Base-by-base conservation (phyloP, 2,113 vertebrate genomes). In the Lagopus muta region DNA sequence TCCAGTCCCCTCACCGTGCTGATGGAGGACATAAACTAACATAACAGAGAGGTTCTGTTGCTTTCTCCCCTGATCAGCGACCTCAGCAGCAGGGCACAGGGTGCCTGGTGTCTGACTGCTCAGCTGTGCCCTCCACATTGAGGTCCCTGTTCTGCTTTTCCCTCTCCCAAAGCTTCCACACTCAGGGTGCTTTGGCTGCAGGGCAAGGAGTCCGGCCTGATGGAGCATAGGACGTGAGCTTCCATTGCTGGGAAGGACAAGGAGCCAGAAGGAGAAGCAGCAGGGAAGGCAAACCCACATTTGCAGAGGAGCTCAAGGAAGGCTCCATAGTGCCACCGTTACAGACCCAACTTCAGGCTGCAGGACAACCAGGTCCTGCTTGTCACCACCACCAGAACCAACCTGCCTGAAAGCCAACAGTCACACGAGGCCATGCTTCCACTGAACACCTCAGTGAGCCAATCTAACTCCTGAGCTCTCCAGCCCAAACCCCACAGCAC, bases 361-460 rank as follows among this genome's bases (percentile, higher is more conserved):
- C 61, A 42, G 65, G 34, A 40, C 47, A 75, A 21, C 1, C 11
- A 72, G 30, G 43, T 12, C 32, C 30, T 7, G 2, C 11, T 6
- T 3, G 3, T 16, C 36, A n/a, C 8, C 25, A 34, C 0, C 75
- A 45, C 7, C 8, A n/a, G 45, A 55, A 20, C 8, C 20, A 32
- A 88, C 6, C 11, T 8, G 34, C 18, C 21, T 77, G 42, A 73
- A 94, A 94, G 50, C 64, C 75, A 77, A 27, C 80, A 28, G 48
- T 8, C 76, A 74, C 77, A 77, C 8, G 1, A 69, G 71, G 70
- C 83, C 27, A 34, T 57, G 6, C 73, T 11, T 91, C 54, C 67
- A 61, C 66, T 2, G 0, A 43, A 2, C 27, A 0, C 60, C 34
- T 21, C 83, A 66, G 21, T 22, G 28, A 54, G 6, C 32, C 3